Conservation (phyloP, 2,797 vertebrate species). For the Sebastolobus altivelis region DNA sequence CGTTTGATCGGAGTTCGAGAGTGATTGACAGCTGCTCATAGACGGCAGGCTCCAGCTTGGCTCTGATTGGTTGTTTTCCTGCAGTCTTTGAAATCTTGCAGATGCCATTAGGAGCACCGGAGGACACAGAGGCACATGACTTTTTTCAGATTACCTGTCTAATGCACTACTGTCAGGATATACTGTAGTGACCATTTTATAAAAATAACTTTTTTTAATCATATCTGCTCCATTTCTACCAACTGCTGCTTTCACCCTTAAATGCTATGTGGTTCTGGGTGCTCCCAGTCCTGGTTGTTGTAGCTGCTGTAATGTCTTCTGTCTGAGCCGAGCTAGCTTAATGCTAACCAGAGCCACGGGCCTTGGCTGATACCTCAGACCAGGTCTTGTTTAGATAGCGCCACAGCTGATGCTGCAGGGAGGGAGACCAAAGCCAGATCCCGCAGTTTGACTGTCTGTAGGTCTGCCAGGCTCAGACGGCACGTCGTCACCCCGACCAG, state of each 20-base stretch:
- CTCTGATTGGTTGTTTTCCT: too few relatives aligned
- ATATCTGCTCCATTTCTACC: too few relatives aligned
- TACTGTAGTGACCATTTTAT: not conserved
- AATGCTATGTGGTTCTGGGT: not conserved
- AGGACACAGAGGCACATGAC: too few relatives aligned
- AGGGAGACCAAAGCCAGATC: constrained; percentile 56
- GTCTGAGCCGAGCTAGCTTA: constrained; percentile 32
- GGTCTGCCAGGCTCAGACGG: constrained; percentile 61
- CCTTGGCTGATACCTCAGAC: constrained; percentile 62
- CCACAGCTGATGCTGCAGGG: constrained; percentile 42
- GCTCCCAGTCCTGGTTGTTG: constrained; percentile 17
- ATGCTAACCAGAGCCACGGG: constrained; percentile 60
- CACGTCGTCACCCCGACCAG: constrained; percentile 59
- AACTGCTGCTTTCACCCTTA: not conserved
- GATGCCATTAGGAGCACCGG: too few relatives aligned
- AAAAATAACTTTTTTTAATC: accelerated
- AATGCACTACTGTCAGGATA: too few relatives aligned
- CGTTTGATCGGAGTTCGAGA: too few relatives aligned
- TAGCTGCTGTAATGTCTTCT: constrained; percentile 30
- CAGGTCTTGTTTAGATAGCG: constrained; percentile 64
- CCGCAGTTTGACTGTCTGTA: constrained; percentile 43
- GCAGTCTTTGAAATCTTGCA: too few relatives aligned
- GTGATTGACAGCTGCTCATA: too few relatives aligned
- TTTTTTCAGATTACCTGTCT: too few relatives aligned
- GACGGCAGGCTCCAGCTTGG: too few relatives aligned